Evolutionary conservation across 2,113 vertebrate species (phyloP).

Genomic region (Cryptoleucopteryx plumbea): DNA sequence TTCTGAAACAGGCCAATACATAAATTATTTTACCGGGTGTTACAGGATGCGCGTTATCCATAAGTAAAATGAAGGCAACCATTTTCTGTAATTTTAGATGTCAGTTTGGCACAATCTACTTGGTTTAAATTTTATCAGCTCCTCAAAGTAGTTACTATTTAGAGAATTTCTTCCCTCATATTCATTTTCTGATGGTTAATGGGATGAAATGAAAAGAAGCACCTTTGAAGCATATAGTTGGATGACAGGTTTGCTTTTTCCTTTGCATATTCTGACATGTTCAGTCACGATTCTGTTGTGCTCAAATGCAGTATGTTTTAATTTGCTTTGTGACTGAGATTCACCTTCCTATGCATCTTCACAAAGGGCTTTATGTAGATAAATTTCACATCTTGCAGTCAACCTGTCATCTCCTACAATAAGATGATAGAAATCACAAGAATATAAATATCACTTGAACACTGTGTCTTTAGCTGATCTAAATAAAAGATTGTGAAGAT

Average conservation of each 20-base stretch:
- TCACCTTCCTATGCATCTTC: not conserved
- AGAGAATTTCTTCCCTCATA: not conserved
- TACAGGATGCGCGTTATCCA: not conserved
- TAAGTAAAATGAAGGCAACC: not conserved
- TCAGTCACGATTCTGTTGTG: not conserved
- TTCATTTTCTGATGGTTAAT: not conserved
- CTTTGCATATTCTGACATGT: not conserved
- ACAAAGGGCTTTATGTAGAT: not conserved
- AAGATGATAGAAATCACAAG: conserved; percentile 6
- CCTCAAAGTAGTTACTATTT: not conserved
- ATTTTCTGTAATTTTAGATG: not conserved
- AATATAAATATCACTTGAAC: conserved; percentile 10
- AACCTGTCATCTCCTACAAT: conserved; percentile 2
- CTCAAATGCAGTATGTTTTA: not conserved
- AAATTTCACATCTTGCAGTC: conserved; percentile 29
- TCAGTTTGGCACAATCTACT: not conserved
- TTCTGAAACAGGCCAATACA: not conserved
- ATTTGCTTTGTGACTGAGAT: conserved; percentile 15
- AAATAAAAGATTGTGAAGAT: not conserved
- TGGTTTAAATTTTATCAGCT: not conserved
- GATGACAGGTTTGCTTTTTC: not conserved
- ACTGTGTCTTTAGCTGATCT: not conserved
- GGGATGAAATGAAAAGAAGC: not conserved
- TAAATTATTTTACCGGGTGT: not conserved
- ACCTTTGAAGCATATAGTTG: not conserved